Conservation (phyloP, 2,888 invertebrate species). For the Plutella xylostella region DNA sequence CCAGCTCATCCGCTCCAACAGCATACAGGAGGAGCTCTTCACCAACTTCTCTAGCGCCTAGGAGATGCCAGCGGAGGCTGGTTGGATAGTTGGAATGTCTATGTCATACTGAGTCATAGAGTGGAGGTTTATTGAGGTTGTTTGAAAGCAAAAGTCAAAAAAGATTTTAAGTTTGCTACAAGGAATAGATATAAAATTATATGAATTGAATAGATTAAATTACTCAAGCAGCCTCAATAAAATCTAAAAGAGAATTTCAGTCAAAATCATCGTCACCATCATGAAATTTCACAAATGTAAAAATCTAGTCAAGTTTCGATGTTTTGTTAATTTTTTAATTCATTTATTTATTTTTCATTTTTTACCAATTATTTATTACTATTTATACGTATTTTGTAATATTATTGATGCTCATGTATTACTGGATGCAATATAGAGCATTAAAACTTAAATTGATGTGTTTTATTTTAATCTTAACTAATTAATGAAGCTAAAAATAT, state of each 20-base stretch:
- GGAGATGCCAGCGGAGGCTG: background rate
- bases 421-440: slow-evolving; percentile 55
- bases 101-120: too few species aligned
- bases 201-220: too few species aligned
- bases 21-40: slow-evolving; percentile 86
- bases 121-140: too few species aligned
- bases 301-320: slow-evolving; percentile 53
- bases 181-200: too few species aligned
- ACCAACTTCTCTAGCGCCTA: slow-evolving; percentile 37
- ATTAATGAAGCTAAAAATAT: too few species aligned
- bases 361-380: slow-evolving; percentile 41
- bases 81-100: too few species aligned
- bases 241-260: background rate
- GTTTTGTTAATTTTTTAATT: slow-evolving; percentile 44
- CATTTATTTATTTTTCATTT: slow-evolving; percentile 59
- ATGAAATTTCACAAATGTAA: background rate
- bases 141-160: too few species aligned
- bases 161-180: too few species aligned
- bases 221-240: background rate
- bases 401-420: slow-evolving; percentile 50
- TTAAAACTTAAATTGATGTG: slow-evolving; percentile 29
- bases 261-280: background rate
- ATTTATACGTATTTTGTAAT: slow-evolving; percentile 43
- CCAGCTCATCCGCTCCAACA: slow-evolving; percentile 79
- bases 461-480: slow-evolving; percentile 22